Conservation (phyloP, 2,888 invertebrate species). For the Biston betularia region DNA sequence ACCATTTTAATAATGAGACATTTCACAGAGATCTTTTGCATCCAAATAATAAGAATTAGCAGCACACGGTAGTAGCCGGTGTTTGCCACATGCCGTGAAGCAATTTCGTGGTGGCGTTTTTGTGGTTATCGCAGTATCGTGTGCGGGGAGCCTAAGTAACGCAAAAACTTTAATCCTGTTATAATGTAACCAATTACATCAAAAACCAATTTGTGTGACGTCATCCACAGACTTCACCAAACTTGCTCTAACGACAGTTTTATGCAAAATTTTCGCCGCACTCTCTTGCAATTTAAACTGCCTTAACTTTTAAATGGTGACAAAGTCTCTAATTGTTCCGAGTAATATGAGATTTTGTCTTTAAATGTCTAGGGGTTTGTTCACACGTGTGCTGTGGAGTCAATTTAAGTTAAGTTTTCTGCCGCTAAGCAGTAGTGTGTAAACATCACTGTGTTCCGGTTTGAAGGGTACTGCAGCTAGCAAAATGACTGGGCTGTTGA, state of each 20-base stretch:
- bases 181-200: conserved; percentile 22
- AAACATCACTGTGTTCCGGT: too few species aligned
- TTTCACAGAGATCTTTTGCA: too few species aligned
- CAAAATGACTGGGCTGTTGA: too few species aligned
- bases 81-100: too few species aligned
- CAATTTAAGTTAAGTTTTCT: too few species aligned
- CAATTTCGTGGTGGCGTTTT: too few species aligned
- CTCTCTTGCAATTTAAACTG: conserved; percentile 37
- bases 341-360: conserved; percentile 22
- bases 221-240: conserved; percentile 28
- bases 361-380: conserved; percentile 12
- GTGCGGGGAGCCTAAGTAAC: background rate
- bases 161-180: background rate
- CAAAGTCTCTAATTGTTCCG: conserved; percentile 33
- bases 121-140: background rate
- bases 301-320: conserved; percentile 33
- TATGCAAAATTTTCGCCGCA: conserved; percentile 38
- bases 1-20: too few species aligned
- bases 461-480: too few species aligned
- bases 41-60: too few species aligned
- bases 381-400: conserved; percentile 18
- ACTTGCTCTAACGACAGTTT: conserved; percentile 42
- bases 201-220: conserved; percentile 27
- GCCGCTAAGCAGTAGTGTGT: too few species aligned
- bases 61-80: too few species aligned